Base-by-base conservation (phyloP, 2,113 vertebrate genomes). In the Hassar affinis region DNA sequence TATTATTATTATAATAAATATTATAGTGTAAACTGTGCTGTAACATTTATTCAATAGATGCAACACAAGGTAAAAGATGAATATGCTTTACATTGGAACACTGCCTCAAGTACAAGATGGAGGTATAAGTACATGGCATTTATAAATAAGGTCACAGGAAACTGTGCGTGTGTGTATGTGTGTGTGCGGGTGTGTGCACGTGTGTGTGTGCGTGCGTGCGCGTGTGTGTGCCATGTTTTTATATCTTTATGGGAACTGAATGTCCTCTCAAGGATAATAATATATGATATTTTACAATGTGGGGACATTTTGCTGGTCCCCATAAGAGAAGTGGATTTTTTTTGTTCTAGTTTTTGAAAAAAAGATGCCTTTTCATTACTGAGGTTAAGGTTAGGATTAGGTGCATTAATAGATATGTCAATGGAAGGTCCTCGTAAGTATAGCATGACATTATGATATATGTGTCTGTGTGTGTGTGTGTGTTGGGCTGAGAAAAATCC, bases 401-500 rank as follows among this genome's bases (percentile, higher is more conserved):
- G 3, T 42, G 3, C 38, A 42, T 42, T 42, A 42, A 42, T 42
- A 42, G 6, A 3, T 3, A 42, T 42, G 38, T 42, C 6, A 6
- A 42, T 42, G 38, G 38, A 42, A 42, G 38, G 38, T 42, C 38
- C 38, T 42, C 38, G 6, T 6, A 42, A 42, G 38, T 42, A 42
- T 42, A 42, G 38, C 38, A 42, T 42, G 38, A 42, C 38, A 42
- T 6, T 42, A 3, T 42, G 38, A 42, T 42, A 42, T 42, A 42
- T 42, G 38, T 42, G 6, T 42, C 38, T 42, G 38, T 3, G 47
- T 1, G 47, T 1, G 47, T 2, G 49, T 54, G 25, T 57, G 3
- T 77, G 15, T 5, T 15, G 52, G 54, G 18, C 47, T 25, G 61
- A 64, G 9, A 27, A 72, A 87, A 90, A 90, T 85, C 81, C 85